A percentile compares a stretch with the other conserved stretches of the same genome.
Evolutionary conservation across 2,888 invertebrate species (phyloP).

Genomic region (Baronia brevicornis): DNA sequence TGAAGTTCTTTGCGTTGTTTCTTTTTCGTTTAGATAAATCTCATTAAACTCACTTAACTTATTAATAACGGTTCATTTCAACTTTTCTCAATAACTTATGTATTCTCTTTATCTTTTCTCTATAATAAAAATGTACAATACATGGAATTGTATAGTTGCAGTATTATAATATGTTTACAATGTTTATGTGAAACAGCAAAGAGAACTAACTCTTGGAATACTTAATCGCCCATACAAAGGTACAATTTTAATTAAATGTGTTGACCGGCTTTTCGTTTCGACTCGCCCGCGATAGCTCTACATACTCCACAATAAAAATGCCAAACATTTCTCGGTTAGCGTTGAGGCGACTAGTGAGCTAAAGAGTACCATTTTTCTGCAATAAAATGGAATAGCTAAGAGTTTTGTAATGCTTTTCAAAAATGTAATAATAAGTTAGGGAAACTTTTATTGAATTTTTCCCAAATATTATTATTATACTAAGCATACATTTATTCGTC

Average conservation of each 20-base stretch:
- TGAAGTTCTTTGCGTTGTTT: no score
- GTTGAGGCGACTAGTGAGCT: conserved; percentile 9
- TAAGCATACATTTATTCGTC: no score
- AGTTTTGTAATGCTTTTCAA: conserved; percentile 9
- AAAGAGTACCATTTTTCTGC: conserved; percentile 9
- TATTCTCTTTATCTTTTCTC: no score
- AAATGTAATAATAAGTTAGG: conserved; percentile 1
- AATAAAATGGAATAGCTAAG: conserved; percentile 13
- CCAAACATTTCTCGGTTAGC: conserved; percentile 15
- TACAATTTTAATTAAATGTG: conserved; percentile 14
- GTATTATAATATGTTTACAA: no score
- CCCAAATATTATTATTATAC: neutral
- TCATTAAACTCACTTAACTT: no score
- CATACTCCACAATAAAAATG: conserved; percentile 15
- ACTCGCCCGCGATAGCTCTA: conserved; percentile 11
- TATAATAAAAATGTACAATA: no score
- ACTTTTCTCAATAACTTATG: no score
- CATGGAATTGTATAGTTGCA: no score
- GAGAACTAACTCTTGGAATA: neutral
- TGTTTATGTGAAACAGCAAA: no score
- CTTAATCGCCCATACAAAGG: conserved; percentile 7
- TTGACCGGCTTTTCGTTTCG: conserved; percentile 13
- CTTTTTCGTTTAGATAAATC: no score
- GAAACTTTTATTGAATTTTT: neutral
- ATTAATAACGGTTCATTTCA: no score